Percentiles rank a stretch among this genome's conserved stretches.
Evolutionary conservation across 2,113 vertebrate species (phyloP).

Genomic region (Gallinago media): DNA sequence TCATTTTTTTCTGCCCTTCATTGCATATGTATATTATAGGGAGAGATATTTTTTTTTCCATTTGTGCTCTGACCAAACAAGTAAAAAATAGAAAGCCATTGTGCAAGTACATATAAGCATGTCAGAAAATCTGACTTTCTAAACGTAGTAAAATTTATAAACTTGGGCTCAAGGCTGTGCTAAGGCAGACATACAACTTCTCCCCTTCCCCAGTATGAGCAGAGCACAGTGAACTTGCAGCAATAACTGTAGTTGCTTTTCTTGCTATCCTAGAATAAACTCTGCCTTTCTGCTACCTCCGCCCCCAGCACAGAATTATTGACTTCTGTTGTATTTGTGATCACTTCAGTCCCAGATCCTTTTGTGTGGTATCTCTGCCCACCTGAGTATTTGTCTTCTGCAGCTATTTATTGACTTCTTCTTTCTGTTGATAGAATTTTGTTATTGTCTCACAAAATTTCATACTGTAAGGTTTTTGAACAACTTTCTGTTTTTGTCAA

Average conservation of each 20-base stretch:
- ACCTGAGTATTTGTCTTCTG: background rate
- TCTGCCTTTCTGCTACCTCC: fast-evolving
- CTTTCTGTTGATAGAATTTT: background rate
- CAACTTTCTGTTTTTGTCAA: background rate
- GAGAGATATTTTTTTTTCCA: background rate
- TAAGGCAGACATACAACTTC: background rate
- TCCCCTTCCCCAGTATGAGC: fast-evolving
- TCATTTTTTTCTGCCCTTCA: background rate
- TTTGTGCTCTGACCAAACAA: background rate
- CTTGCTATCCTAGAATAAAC: background rate
- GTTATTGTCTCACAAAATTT: background rate
- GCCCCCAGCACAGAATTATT: background rate
- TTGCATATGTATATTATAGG: background rate
- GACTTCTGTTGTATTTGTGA: background rate
- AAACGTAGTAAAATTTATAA: background rate
- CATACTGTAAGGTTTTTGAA: background rate
- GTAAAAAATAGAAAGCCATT: background rate
- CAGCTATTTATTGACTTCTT: background rate
- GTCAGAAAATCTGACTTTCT: background rate
- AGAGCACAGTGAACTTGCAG: background rate
- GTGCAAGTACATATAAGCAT: background rate
- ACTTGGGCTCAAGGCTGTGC: background rate
- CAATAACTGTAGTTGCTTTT: background rate
- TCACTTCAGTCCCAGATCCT: background rate
- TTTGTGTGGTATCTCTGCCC: background rate